Percentiles rank a stretch among this genome's conserved stretches.
phyloP scores from a whole-genome alignment of 2,797 vertebrate species.

The Danio aesculapii region DNA sequence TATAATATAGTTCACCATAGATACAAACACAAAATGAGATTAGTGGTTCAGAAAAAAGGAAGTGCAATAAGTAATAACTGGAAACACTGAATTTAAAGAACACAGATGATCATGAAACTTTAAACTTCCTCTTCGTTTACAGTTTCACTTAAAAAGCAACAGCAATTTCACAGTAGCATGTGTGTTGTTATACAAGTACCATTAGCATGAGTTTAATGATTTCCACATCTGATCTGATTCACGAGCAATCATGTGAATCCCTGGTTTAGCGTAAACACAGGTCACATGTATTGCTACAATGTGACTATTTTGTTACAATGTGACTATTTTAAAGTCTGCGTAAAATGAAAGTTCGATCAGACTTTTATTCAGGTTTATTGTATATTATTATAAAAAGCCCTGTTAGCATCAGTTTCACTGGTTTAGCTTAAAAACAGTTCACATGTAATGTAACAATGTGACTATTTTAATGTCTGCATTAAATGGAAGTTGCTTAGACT shows the following conservation, averaged over 20 bases:
- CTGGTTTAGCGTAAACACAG: background rate
- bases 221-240: background rate
- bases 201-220: background rate
- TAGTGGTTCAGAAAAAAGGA: background rate
- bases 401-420: background rate
- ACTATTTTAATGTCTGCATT: too few species aligned
- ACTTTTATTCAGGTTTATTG: too few species aligned
- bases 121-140: background rate
- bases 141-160: background rate
- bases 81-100: too few species aligned
- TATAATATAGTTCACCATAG: background rate
- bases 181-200: background rate
- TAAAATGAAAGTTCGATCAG: too few species aligned
- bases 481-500: too few species aligned
- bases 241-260: background rate
- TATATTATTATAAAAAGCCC: background rate
- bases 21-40: background rate
- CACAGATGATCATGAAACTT: background rate
- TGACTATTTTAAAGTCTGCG: too few species aligned
- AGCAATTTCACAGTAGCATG: too few species aligned
- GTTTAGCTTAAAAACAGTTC: background rate
- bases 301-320: too few species aligned
- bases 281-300: background rate
- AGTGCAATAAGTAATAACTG: background rate
- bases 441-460: too few species aligned